Evolutionary conservation across 2,113 vertebrate genomes (phyloP).

Genomic region (Alligator mississippiensis): DNA sequence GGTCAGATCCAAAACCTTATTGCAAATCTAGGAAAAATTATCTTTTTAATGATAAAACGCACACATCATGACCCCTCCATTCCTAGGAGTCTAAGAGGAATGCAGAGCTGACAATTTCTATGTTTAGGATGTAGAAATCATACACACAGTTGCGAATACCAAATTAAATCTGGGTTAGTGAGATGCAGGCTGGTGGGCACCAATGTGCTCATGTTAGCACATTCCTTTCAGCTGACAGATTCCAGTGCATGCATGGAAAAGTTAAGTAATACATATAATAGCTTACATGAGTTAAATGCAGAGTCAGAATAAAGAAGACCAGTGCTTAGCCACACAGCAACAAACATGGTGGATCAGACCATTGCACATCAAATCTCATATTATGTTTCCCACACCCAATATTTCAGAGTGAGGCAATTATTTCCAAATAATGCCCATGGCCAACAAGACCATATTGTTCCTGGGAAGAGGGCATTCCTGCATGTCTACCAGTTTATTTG

Average conservation of each 20-base stretch:
- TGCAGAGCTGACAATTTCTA: neutral
- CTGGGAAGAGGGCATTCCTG: neutral
- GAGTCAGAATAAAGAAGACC: neutral
- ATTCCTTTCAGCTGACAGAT: neutral
- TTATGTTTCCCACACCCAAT: neutral
- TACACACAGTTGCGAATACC: neutral
- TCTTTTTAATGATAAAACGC: constrained; percentile 18
- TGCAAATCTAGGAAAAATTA: constrained; percentile 45
- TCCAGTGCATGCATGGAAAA: neutral
- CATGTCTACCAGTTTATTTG: neutral
- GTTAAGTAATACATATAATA: neutral
- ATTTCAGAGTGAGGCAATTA: neutral
- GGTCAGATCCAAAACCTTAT: constrained; percentile 11
- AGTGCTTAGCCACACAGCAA: neutral
- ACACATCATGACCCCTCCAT: constrained; percentile 10
- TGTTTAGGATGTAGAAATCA: neutral
- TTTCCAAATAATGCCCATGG: neutral
- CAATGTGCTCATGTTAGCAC: neutral
- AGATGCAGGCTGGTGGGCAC: neutral
- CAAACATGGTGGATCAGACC: neutral
- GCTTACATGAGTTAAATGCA: neutral
- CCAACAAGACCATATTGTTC: neutral
- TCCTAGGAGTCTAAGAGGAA: neutral
- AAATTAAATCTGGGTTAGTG: neutral
- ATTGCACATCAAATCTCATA: neutral